Evolutionary conservation across 2,888 invertebrate species (phyloP).

Genomic region (Aelia acuminata): DNA sequence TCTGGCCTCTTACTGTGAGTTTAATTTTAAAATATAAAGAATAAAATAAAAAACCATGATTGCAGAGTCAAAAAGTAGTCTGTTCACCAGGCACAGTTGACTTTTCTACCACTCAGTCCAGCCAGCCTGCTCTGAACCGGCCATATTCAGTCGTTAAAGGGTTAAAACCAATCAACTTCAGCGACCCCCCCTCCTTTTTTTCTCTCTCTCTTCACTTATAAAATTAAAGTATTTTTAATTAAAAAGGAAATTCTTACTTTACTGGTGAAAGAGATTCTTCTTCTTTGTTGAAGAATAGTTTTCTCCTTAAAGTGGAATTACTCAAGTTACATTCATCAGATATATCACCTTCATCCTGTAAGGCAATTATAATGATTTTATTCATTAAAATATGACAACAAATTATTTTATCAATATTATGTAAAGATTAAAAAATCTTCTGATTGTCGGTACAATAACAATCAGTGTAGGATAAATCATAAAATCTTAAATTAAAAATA

Average conservation of each 20-base stretch:
- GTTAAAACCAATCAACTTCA: no score
- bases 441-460: not conserved
- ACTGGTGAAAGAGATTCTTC: slow-evolving; percentile 58
- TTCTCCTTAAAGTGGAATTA: slow-evolving; percentile 58
- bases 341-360: slow-evolving; percentile 28
- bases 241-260: slow-evolving; percentile 48
- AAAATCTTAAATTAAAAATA: no score
- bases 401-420: not conserved
- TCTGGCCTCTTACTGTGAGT: no score
- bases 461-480: not conserved
- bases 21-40: no score
- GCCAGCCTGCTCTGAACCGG: no score
- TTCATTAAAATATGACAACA: not conserved
- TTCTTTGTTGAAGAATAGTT: slow-evolving; percentile 56
- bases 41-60: no score
- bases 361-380: not conserved
- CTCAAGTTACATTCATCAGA: slow-evolving; percentile 53
- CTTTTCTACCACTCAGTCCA: no score
- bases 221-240: no score
- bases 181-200: no score
- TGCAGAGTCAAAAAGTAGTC: no score
- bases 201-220: not conserved
- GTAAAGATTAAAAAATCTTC: not conserved
- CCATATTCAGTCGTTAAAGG: no score
- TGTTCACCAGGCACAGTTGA: no score